A percentile compares a stretch with the other conserved stretches of the same genome.
phyloP scores from a whole-genome alignment of 2,113 vertebrate genomes.

The Burhinus oedicnemus region DNA sequence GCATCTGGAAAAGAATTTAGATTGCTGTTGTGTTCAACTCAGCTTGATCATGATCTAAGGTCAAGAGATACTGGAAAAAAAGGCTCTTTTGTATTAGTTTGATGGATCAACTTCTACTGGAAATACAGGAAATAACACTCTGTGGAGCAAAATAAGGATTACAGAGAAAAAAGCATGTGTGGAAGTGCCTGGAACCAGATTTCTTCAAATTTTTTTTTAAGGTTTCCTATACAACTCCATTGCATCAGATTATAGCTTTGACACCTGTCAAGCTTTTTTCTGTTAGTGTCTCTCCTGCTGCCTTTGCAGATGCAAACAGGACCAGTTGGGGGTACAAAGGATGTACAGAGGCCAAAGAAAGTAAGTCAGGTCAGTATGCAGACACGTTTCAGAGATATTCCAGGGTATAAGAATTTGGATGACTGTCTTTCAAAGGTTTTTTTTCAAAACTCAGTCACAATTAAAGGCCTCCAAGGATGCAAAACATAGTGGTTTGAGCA shows the following conservation, averaged over 20 bases:
- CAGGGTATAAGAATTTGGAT: background rate
- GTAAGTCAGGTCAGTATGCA: background rate
- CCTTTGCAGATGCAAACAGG: background rate
- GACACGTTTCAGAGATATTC: background rate
- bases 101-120: conserved; percentile 1
- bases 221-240: background rate
- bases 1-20: background rate
- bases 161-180: background rate
- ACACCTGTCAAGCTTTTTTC: background rate
- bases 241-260: background rate
- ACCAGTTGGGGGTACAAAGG: background rate
- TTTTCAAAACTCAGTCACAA: background rate
- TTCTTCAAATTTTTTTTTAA: background rate
- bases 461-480: background rate
- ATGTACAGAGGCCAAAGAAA: background rate
- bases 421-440: background rate
- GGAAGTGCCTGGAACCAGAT: background rate
- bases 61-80: background rate
- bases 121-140: background rate
- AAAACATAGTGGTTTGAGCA: background rate
- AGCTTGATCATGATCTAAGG: background rate
- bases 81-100: background rate
- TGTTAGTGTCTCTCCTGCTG: background rate
- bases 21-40: background rate
- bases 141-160: background rate